Evolutionary conservation across 2,797 vertebrate genomes (phyloP).

Genomic region (Pipistrellus nathusii): DNA sequence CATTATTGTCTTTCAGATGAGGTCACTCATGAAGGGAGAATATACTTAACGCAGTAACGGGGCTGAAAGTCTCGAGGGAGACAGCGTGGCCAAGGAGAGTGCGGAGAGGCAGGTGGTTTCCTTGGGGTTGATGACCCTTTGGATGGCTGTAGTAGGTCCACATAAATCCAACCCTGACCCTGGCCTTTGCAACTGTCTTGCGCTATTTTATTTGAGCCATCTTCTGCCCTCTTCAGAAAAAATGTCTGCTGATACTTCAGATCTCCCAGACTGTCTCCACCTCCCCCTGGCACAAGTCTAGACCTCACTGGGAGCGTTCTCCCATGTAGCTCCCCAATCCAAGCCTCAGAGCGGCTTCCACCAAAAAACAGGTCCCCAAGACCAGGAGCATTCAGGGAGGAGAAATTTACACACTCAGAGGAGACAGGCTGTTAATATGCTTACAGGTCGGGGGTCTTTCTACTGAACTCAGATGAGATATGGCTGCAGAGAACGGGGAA

Average conservation of each 20-base stretch:
- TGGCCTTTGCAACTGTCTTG: not conserved
- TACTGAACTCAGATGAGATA: slow-evolving; percentile 68
- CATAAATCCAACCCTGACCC: not conserved
- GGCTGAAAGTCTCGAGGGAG: too few relatives aligned
- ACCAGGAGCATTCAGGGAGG: slow-evolving; percentile 28
- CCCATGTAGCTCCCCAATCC: not conserved
- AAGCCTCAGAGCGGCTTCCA: slow-evolving; percentile 5
- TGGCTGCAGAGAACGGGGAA: slow-evolving; percentile 72
- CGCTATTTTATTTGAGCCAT: not conserved
- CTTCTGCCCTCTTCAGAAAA: not conserved
- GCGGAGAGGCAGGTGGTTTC: not conserved
- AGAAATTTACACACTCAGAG: slow-evolving; percentile 72
- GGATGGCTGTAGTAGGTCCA: not conserved
- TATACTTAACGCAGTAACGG: not conserved
- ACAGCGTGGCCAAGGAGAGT: not conserved
- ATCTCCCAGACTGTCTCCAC: not conserved
- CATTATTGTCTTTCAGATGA: not conserved
- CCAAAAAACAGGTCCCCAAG: slow-evolving; percentile 60
- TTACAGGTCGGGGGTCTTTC: slow-evolving; percentile 73
- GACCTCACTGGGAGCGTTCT: not conserved
- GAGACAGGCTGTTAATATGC: slow-evolving; percentile 65
- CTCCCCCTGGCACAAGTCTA: not conserved
- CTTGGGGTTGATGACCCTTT: not conserved
- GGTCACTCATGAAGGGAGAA: not conserved
- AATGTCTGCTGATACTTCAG: not conserved